phyloP scores from a whole-genome alignment of 2,113 vertebrate species.

The Muntiacus reevesi region DNA sequence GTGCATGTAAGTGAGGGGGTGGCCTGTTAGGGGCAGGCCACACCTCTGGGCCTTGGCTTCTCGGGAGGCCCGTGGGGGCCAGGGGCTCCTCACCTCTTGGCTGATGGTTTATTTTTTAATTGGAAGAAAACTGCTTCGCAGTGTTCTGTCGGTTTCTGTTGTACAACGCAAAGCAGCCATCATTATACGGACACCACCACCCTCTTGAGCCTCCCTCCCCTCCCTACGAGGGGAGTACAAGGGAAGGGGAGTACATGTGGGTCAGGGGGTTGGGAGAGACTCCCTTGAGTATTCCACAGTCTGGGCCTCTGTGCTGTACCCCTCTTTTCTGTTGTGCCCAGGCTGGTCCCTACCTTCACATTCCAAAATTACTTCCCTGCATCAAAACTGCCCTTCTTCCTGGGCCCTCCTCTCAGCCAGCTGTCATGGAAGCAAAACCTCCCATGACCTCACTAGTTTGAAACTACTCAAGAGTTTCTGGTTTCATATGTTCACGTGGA shows the following conservation, averaged over 20 bases:
- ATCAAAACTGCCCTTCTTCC: background rate
- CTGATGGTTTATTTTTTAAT: background rate
- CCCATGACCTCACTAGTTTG: background rate
- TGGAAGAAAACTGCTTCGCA: background rate
- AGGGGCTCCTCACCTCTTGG: background rate
- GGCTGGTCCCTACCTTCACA: background rate
- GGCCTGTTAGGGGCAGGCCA: background rate
- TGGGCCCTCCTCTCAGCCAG: background rate
- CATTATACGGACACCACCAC: background rate
- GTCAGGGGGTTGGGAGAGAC: background rate
- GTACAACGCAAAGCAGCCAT: background rate
- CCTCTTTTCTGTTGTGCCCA: background rate
- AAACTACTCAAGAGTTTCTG: background rate
- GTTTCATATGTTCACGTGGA: background rate
- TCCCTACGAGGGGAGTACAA: background rate
- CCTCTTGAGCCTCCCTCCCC: background rate
- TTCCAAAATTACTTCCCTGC: background rate
- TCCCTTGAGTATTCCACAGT: background rate
- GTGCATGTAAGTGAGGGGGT: slow-evolving; percentile 87
- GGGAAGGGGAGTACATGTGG: background rate
- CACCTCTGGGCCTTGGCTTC: background rate
- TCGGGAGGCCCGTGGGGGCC: background rate
- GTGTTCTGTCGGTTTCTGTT: background rate
- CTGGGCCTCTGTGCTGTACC: background rate
- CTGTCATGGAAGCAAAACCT: background rate